Conservation (phyloP, 2,888 invertebrate species). For the Drosophila gaucha region DNA sequence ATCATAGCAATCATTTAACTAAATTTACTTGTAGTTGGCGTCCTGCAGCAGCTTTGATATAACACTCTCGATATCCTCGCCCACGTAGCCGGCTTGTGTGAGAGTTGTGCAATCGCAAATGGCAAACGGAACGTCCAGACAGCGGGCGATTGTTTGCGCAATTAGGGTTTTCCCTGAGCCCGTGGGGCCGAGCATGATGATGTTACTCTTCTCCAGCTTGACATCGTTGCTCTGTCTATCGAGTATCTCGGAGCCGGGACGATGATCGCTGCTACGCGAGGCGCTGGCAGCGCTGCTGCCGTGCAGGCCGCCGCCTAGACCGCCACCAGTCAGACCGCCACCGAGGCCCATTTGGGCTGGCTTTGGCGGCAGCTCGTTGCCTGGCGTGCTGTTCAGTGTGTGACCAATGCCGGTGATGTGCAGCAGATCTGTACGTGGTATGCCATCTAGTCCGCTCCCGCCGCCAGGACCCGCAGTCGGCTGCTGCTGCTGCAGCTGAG, state of each 20-base stretch:
- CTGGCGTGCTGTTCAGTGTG: constrained; percentile 86
- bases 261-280: constrained; percentile 67
- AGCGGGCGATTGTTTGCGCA: constrained; percentile 98
- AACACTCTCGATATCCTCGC: constrained; percentile 99
- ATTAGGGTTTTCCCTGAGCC: constrained; percentile 98
- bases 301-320: constrained; percentile 49
- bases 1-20: too few relatives aligned
- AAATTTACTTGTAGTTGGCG: constrained; percentile 93
- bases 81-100: constrained; percentile 98
- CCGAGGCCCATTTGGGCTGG: constrained; percentile 64
- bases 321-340: constrained; percentile 51
- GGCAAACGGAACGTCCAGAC: constrained; percentile 99
- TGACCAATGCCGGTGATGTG: constrained; percentile 93
- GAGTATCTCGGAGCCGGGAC: constrained; percentile 90
- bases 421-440: constrained; percentile 88
- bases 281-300: constrained; percentile 13
- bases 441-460: constrained; percentile 72
- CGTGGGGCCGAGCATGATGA: constrained; percentile 97
- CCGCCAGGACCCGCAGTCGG: constrained; percentile 40
- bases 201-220: constrained; percentile 97
- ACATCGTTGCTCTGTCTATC: constrained; percentile 93
- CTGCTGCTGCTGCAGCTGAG: constrained; percentile 83
- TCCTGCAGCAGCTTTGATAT: constrained; percentile 98
- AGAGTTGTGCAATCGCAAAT: constrained; percentile 99
- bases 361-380: constrained; percentile 81